These are phyloP conservation scores for Mantis religiosa DNA, from an alignment of 2,888 invertebrate genomes.

Conservation along the genomic window DNA sequence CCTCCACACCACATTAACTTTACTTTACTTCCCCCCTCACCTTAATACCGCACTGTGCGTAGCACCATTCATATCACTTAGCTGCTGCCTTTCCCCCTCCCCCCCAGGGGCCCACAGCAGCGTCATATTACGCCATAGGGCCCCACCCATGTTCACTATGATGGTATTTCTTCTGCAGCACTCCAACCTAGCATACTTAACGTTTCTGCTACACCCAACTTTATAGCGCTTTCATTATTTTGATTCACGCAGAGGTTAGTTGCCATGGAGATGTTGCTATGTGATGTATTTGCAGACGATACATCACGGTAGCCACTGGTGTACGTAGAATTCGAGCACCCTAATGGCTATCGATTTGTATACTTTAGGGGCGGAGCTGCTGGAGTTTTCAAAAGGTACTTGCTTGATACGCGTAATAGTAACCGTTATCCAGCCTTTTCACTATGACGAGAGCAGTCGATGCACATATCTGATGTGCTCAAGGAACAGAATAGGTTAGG, in stretches of 20 bases:
- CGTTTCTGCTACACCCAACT: neutral
- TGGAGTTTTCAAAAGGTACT: neutral
- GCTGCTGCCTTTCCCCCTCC: neutral
- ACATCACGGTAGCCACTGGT: neutral
- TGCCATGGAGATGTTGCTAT: neutral
- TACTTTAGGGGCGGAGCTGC: neutral
- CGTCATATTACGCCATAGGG: neutral
- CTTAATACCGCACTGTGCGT: neutral
- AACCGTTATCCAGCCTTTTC: no score
- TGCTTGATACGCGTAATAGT: neutral
- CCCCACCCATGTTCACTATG: neutral
- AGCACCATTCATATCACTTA: conserved; percentile 11
- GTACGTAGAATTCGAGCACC: neutral
- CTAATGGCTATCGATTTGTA: neutral
- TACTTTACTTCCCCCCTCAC: neutral
- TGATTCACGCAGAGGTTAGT: neutral
- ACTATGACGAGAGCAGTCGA: no score
- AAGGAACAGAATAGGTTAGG: no score
- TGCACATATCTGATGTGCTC: no score
- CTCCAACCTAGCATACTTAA: neutral
- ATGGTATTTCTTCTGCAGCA: neutral
- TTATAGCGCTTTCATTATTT: neutral
- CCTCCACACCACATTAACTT: neutral
- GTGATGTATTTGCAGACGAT: neutral
- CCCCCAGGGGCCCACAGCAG: neutral